These are phyloP conservation scores for Chaetogeoica ovagalla DNA, from an alignment of 2,888 invertebrate genomes.

Conservation along the genomic window DNA sequence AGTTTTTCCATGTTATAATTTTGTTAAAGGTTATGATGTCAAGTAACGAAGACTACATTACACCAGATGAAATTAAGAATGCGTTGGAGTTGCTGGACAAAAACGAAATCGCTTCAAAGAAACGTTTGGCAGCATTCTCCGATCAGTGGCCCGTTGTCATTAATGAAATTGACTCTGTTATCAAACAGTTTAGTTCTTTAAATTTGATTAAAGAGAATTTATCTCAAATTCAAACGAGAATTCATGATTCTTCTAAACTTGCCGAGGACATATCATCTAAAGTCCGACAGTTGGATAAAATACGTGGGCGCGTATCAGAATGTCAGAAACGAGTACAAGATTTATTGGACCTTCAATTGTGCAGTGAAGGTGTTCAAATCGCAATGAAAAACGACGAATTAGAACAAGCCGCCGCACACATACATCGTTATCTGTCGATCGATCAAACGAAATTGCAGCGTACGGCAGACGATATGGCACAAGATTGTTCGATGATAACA, in stretches of 20 bases:
- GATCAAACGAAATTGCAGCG: slow-evolving; percentile 80
- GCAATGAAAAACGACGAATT: slow-evolving; percentile 94
- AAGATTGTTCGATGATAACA: slow-evolving; percentile 71
- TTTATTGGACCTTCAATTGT: slow-evolving; percentile 89
- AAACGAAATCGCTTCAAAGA: slow-evolving; percentile 37
- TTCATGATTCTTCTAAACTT: slow-evolving; percentile 69
- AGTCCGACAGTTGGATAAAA: slow-evolving; percentile 84
- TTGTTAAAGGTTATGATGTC: slow-evolving; percentile 52
- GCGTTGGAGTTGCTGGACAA: slow-evolving; percentile 38
- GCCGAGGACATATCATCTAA: slow-evolving; percentile 95
- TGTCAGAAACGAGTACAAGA: slow-evolving; percentile 94
- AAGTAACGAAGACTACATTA: slow-evolving; percentile 38
- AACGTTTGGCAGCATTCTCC: slow-evolving; percentile 25
- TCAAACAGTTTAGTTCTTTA: slow-evolving; percentile 23
- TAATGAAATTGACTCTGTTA: slow-evolving; percentile 25
- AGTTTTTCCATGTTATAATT: slow-evolving; percentile 49
- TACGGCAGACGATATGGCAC: slow-evolving; percentile 75
- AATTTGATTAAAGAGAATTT: slow-evolving; percentile 22
- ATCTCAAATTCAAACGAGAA: slow-evolving; percentile 35
- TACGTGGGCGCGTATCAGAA: slow-evolving; percentile 84
- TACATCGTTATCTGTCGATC: slow-evolving; percentile 90
- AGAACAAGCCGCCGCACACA: slow-evolving; percentile 94
- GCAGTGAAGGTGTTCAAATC: slow-evolving; percentile 94
- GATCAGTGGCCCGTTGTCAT: slow-evolving; percentile 40
- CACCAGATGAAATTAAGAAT: slow-evolving; percentile 37